Evolutionary conservation across 1,140 invertebrate species (phyloP).

Genomic region (Asobara japonica): DNA sequence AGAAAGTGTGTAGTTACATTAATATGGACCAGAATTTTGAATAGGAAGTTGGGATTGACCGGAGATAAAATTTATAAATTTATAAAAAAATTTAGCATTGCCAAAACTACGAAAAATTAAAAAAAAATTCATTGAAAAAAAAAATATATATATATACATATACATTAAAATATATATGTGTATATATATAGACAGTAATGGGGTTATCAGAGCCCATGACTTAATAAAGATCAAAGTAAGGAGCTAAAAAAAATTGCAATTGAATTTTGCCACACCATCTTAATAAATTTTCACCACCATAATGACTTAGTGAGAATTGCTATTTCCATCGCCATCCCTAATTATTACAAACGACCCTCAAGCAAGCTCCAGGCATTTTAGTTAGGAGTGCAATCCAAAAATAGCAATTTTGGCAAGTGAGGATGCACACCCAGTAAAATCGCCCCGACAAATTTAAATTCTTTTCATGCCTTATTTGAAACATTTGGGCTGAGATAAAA

Average conservation of each 20-base stretch:
- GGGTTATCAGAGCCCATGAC: too few relatives aligned
- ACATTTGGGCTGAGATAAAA: background rate
- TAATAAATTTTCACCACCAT: background rate
- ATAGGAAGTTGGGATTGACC: too few relatives aligned
- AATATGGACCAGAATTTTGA: too few relatives aligned
- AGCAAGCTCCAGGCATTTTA: background rate
- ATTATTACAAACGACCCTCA: slow-evolving; percentile 34
- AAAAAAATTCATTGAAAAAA: too few relatives aligned
- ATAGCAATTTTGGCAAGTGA: background rate
- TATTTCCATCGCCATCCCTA: slow-evolving; percentile 32
- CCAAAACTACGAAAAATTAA: too few relatives aligned
- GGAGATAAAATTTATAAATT: too few relatives aligned
- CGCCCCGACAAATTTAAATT: slow-evolving; percentile 36
- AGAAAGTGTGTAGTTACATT: too few relatives aligned
- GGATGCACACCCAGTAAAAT: background rate
- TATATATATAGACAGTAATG: too few relatives aligned
- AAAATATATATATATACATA: too few relatives aligned
- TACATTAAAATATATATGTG: too few relatives aligned
- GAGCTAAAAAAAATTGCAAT: too few relatives aligned
- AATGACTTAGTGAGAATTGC: slow-evolving; percentile 4
- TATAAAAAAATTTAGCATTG: too few relatives aligned
- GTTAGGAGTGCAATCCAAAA: background rate
- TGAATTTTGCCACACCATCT: background rate
- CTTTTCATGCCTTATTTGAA: background rate
- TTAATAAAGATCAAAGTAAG: background rate